Base-by-base conservation (phyloP, 2,113 vertebrate genomes). In the Lophotis ruficrista region DNA sequence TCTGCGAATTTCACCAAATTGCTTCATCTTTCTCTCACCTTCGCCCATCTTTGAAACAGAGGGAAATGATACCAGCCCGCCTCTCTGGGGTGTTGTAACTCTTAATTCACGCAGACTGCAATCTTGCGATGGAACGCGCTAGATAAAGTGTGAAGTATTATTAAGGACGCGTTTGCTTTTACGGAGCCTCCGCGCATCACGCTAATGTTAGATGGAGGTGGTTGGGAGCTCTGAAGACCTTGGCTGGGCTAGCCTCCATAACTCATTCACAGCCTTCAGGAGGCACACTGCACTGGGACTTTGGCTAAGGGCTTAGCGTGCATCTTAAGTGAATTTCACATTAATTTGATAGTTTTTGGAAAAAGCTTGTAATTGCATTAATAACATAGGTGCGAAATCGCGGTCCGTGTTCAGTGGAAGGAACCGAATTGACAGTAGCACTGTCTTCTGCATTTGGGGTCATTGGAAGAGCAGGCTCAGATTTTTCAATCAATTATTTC, bases 271-370 rank as follows among this genome's bases (percentile, higher is more conserved):
- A 95, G 79, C 75, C 60, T 91, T 94, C 83, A 77, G 65, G 56
- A 91, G 64, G 62, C 33, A 69, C 31, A 1, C 51, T 45, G 62
- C 25, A 17, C 41, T 14, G 57, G 35, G 50, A 66, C 35, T 58
- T 43, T 43, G 53, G 47, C n/a, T 79, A 37, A 50, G 61, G 72
- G 48, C 66, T 87, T 68, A 82, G 80, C 28, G 4, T 21, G 72
- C 53, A 71, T 58, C 76, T 94, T 21, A 71, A 83, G 77, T 48
- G 83, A 85, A 86, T 92, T 92, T 79, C 92, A 94, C 78, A 94
- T 83, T 37, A 62, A 72, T 75, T 37, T 81, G 80, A 70, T 83
- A 58, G 48, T 85, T 94, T 80, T 75, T 12, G 72, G 51, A n/a
- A 62, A 86, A 94, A 88, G 56, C 37, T 78, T 61, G 51, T 50